Percentiles rank a stretch among this genome's conserved stretches.
These are phyloP conservation scores for Branchipolynoe longqiensis DNA, from an alignment of 2,888 invertebrate species.

Conservation along the genomic window DNA sequence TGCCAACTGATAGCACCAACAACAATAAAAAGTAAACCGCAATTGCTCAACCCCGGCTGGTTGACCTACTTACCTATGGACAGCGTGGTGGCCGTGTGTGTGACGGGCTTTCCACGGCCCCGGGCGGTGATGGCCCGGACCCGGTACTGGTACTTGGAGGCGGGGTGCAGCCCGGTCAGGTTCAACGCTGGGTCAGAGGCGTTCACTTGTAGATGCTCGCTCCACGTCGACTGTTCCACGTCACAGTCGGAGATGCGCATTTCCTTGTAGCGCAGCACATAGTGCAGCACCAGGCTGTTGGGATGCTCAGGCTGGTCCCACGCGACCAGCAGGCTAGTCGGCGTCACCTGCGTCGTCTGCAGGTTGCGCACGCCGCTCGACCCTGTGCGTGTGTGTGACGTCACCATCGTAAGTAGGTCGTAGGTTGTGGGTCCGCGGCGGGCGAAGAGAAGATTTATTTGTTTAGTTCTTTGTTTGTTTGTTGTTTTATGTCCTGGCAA, in stretches of 20 bases:
- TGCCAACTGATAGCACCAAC: no score
- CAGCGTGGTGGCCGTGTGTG: slow-evolving; percentile 61
- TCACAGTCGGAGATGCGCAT: slow-evolving; percentile 62
- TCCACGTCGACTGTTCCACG: slow-evolving; percentile 58
- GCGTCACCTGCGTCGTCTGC: slow-evolving; percentile 12
- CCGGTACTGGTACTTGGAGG: slow-evolving; percentile 72
- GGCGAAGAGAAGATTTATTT: no score
- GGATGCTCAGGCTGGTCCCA: slow-evolving; percentile 63
- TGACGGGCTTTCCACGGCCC: slow-evolving; percentile 62
- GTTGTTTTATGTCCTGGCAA: no score
- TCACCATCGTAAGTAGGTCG: no score
- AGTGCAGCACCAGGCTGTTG: slow-evolving; percentile 60
- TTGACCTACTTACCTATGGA: slow-evolving; percentile 60
- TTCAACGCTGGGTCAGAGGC: slow-evolving; percentile 64
- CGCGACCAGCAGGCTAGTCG: slow-evolving; percentile 58
- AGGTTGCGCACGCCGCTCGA: slow-evolving; percentile 65
- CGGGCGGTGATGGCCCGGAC: slow-evolving; percentile 64
- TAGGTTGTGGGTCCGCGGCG: no score
- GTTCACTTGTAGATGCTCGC: slow-evolving; percentile 59
- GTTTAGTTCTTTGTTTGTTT: no score
- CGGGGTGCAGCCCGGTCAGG: slow-evolving; percentile 72
- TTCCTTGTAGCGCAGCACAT: slow-evolving; percentile 63
- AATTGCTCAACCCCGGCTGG: no score
- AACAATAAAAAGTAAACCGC: no score
- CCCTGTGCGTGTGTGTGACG: slow-evolving; percentile 62